Percentiles rank a stretch among this genome's conserved stretches.
Conservation (phyloP, 2,113 vertebrate genomes). For the Saguinus midas region DNA sequence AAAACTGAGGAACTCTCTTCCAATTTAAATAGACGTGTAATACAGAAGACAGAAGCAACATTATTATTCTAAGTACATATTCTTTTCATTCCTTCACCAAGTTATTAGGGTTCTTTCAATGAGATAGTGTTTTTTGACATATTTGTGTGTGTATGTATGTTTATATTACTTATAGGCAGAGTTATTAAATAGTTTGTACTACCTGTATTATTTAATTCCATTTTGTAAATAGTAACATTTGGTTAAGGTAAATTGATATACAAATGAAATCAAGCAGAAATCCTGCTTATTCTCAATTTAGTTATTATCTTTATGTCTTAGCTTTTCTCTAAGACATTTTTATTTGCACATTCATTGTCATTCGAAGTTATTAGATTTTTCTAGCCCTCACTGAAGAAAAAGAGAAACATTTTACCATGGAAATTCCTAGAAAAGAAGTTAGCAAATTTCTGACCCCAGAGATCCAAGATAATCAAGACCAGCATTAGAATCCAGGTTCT, state of each 20-base stretch:
- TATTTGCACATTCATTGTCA: background rate
- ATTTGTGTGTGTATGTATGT: background rate
- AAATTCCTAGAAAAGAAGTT: conserved; percentile 4
- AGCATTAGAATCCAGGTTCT: background rate
- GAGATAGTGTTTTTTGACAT: background rate
- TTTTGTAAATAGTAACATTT: conserved; percentile 8
- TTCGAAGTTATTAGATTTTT: conserved; percentile 23
- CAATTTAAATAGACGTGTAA: conserved; percentile 1
- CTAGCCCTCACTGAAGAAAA: background rate
- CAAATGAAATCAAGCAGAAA: conserved; percentile 26
- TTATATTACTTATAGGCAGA: background rate
- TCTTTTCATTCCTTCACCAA: conserved; percentile 40
- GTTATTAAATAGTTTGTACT: background rate
- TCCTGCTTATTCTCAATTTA: conserved; percentile 28
- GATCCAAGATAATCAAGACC: background rate
- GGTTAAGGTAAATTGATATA: background rate
- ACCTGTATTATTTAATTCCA: background rate
- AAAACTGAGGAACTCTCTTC: conserved; percentile 7
- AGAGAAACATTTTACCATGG: background rate
- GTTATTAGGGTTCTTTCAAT: conserved; percentile 8
- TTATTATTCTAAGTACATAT: background rate
- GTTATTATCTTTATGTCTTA: conserved; percentile 1
- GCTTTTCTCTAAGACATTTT: background rate
- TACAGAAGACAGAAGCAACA: background rate
- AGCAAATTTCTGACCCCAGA: background rate